phyloP scores from a whole-genome alignment of 2,113 vertebrate species.

The Sprattus sprattus region DNA sequence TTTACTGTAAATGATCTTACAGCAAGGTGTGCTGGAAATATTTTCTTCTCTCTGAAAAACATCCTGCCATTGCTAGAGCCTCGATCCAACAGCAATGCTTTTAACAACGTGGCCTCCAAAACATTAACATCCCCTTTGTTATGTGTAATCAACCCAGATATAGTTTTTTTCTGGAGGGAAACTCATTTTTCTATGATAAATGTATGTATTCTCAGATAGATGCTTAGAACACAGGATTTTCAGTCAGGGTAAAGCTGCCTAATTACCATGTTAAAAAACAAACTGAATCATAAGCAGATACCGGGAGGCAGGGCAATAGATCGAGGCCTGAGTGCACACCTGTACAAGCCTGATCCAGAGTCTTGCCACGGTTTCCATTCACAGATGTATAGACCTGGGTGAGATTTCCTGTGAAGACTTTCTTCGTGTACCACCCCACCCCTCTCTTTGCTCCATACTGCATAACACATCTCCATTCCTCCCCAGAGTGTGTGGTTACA shows the following conservation, averaged over 20 bases:
- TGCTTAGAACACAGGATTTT: neutral
- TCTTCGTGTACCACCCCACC: neutral
- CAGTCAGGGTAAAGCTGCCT: conserved; percentile 22
- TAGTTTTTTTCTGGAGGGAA: no score
- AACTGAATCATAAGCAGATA: neutral
- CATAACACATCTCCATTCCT: neutral
- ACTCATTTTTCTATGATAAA: neutral
- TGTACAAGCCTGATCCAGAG: neutral
- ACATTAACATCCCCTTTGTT: no score
- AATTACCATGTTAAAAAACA: conserved; percentile 32
- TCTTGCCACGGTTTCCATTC: neutral
- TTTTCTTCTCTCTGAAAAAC: no score
- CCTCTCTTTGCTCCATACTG: neutral
- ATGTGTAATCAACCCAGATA: no score
- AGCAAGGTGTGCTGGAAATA: no score
- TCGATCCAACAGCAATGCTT: no score
- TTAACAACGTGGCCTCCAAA: no score
- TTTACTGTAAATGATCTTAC: no score
- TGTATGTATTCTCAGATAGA: no score
- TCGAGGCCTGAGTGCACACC: neutral
- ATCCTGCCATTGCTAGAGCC: no score
- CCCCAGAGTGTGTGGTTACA: conserved; percentile 6
- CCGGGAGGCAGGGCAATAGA: neutral
- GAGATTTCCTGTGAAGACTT: neutral
- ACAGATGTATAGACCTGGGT: neutral